These are phyloP conservation scores for Amphiduros pacificus DNA, from an alignment of 2,888 invertebrate genomes.

Conservation along the genomic window DNA sequence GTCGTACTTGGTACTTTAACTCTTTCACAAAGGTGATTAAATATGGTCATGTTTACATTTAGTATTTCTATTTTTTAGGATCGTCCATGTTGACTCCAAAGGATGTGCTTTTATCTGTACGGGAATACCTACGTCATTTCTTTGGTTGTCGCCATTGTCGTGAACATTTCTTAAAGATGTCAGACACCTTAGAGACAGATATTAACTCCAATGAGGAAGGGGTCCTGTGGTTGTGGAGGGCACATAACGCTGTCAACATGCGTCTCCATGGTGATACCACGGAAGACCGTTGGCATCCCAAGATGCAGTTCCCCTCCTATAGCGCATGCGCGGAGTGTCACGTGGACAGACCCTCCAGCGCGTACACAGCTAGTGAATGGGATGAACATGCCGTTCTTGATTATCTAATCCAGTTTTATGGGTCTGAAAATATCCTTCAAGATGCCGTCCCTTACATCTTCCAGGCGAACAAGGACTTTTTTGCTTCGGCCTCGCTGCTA, in stretches of 20 bases:
- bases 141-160: background rate
- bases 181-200: background rate
- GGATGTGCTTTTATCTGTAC: background rate
- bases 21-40: no score
- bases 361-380: background rate
- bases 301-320: conserved; percentile 80
- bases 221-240: conserved; percentile 84
- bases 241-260: conserved; percentile 85
- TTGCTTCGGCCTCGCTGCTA: background rate
- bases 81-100: no score
- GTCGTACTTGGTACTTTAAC: no score
- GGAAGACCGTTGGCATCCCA: conserved; percentile 87
- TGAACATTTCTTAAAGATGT: background rate
- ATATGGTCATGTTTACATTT: no score
- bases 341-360: background rate
- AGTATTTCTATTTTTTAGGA: no score
- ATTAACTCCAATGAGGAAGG: conserved; percentile 49
- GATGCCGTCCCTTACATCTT: conserved; percentile 5
- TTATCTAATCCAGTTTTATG: conserved; percentile 2
- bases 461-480: background rate
- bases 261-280: conserved; percentile 79
- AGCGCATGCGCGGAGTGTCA: conserved; percentile 66
- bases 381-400: background rate
- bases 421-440: background rate
- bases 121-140: background rate